phyloP scores from a whole-genome alignment of 2,888 invertebrate species.

The Habrosyne pyritoides region DNA sequence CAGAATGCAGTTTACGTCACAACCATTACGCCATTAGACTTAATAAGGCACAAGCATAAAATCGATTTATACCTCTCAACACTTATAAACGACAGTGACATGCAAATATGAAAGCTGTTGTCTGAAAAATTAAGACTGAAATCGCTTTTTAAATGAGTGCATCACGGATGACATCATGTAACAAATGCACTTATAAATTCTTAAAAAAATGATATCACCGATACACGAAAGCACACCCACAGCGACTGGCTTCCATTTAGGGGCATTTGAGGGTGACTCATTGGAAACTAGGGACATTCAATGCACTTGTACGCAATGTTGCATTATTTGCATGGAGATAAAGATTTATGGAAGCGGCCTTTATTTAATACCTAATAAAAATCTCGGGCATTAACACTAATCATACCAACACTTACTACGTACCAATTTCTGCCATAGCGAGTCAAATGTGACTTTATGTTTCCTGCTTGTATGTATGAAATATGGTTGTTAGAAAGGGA shows the following conservation, averaged over 20 bases:
- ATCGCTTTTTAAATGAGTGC: background rate
- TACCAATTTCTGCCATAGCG: too few species aligned
- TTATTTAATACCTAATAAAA: background rate
- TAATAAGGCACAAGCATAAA: slow-evolving; percentile 39
- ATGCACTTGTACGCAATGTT: slow-evolving; percentile 59
- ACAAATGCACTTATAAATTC: slow-evolving; percentile 33
- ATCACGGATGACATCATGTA: slow-evolving; percentile 46
- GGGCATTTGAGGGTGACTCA: slow-evolving; percentile 53
- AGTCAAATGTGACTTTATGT: too few species aligned
- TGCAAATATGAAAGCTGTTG: slow-evolving; percentile 6
- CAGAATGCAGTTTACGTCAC: slow-evolving; percentile 36
- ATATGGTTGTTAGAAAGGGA: too few species aligned
- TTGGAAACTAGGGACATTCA: slow-evolving; percentile 38
- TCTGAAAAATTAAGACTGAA: background rate
- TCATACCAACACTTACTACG: too few species aligned
- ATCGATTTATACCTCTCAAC: slow-evolving; percentile 25
- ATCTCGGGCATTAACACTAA: too few species aligned
- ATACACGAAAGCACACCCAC: slow-evolving; percentile 44
- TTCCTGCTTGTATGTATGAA: too few species aligned
- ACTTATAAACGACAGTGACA: background rate
- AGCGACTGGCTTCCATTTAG: slow-evolving; percentile 28
- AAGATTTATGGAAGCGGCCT: slow-evolving; percentile 33
- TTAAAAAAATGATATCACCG: slow-evolving; percentile 55
- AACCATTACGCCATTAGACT: slow-evolving; percentile 34
- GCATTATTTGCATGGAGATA: slow-evolving; percentile 25